phyloP scores from a whole-genome alignment of 2,797 vertebrate species.

The Sebastes melanostomus region DNA sequence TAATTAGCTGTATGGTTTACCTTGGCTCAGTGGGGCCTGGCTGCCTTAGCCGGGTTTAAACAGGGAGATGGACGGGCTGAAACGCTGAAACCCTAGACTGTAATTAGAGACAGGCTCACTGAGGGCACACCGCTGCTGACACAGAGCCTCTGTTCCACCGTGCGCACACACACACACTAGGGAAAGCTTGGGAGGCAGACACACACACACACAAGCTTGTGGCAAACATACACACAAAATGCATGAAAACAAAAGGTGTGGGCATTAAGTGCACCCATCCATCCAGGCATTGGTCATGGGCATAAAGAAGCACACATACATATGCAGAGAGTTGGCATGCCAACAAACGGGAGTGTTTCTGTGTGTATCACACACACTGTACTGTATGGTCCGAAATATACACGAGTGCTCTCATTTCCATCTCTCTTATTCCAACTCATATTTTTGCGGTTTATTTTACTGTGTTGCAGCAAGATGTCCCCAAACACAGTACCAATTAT shows the following conservation, averaged over 20 bases:
- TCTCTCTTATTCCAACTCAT: slow-evolving; percentile 56
- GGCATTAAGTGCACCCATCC: slow-evolving; percentile 56
- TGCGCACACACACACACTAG: slow-evolving; percentile 14
- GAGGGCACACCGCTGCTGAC: slow-evolving; percentile 81
- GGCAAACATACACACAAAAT: slow-evolving; percentile 51
- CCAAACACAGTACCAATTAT: slow-evolving; percentile 67
- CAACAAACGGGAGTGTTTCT: slow-evolving; percentile 21
- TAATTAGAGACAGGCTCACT: slow-evolving; percentile 82
- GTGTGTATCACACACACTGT: slow-evolving; percentile 22
- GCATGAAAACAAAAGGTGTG: slow-evolving; percentile 70
- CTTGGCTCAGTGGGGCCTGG: slow-evolving; percentile 81
- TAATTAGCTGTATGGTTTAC: slow-evolving; percentile 84
- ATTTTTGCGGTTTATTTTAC: slow-evolving; percentile 65
- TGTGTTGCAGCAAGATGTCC: slow-evolving; percentile 63
- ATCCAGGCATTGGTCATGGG: slow-evolving; percentile 35
- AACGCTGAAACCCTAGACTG: slow-evolving; percentile 81
- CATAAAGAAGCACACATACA: slow-evolving; percentile 34
- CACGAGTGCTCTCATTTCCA: slow-evolving; percentile 48
- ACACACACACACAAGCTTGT: slow-evolving; percentile 11
- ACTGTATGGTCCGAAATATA: slow-evolving; percentile 52
- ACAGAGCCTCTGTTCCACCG: slow-evolving; percentile 75
- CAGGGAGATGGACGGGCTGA: slow-evolving; percentile 81
- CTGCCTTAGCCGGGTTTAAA: slow-evolving; percentile 79
- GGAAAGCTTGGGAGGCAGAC: slow-evolving; percentile 29
- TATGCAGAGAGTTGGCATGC: slow-evolving; percentile 34